phyloP scores from a whole-genome alignment of 2,888 invertebrate genomes.

The Ectobius pallidus region DNA sequence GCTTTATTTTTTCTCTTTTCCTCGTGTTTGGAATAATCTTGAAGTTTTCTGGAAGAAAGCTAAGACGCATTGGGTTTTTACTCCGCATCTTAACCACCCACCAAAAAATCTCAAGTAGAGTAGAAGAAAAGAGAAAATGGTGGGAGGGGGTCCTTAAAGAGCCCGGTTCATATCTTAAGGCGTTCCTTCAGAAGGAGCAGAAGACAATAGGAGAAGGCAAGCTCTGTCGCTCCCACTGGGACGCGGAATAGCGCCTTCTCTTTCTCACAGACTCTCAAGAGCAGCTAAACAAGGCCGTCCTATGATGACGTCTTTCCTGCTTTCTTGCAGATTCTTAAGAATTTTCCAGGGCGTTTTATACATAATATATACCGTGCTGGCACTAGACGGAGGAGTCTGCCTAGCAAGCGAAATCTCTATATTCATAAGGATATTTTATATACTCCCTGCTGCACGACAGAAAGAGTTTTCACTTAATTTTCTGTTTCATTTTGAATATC shows the following conservation, averaged over 20 bases:
- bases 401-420: background rate
- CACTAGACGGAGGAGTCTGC: background rate
- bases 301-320: conserved; percentile 26
- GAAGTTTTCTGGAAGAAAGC: conserved; percentile 13
- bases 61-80: background rate
- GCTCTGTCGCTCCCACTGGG: background rate
- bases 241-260: background rate
- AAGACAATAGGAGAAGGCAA: conserved; percentile 8
- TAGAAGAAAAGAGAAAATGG: background rate
- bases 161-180: conserved; percentile 29
- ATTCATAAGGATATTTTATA: too few species aligned
- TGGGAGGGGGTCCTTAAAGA: conserved; percentile 6
- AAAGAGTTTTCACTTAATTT: background rate
- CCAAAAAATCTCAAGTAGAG: conserved; percentile 27
- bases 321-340: conserved; percentile 30
- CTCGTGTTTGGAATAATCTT: conserved; percentile 17
- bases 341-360: conserved; percentile 17
- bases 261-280: background rate
- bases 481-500: background rate
- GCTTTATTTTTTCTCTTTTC: background rate
- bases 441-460: too few species aligned
- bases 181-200: conserved; percentile 4
- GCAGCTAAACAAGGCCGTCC: conserved; percentile 4
- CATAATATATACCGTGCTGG: conserved; percentile 24
- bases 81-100: conserved; percentile 1